Base-by-base conservation (phyloP, 1,140 invertebrate genomes). In the Coboldia fuscipes region DNA sequence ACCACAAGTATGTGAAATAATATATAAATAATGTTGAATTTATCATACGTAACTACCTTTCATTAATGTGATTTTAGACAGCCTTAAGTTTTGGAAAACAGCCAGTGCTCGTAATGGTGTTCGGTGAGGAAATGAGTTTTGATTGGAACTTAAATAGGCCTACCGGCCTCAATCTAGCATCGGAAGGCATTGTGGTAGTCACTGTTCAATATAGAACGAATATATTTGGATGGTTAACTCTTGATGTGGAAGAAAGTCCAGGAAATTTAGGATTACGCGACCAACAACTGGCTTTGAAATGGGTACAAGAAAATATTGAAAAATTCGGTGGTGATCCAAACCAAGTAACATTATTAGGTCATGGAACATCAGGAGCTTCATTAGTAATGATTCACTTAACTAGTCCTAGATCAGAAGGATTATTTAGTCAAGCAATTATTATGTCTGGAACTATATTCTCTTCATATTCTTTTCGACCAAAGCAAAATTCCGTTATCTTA, bases 241-340 rank as follows among this genome's bases (percentile, higher is more conserved):
- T 81, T 9, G 65, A 47, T 46, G 65, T 61, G 34, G 53, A 57
- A 12, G 61, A 61, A 34, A 46, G 65, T 5, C 48, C 63, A 3
- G 77, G 77, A 1, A 81, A 81, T 46, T 61, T 75, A 17, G 75
- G 73, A 2, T 44, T 80, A 9, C 53, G 73, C 33, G 79, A 83
- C 49, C 74, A 81, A 38, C 68, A 71, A 37, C 46, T 73, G 34
- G 75, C 73, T 1, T 43, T 85, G 12, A 42, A 69, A 13, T 85
- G 79, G 78, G 55, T 80, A 2, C 54, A 66, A 32, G 60, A 70
- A 34, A 77, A 83, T 50, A 74, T 80, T 26, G 53, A 53, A 13
- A 54, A 62, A 13, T 82, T 83, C 44, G 76, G 77, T 2, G 79
- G 78, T 5, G 72, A 82, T 55, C 59, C 66, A 0, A 53, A 62